Evolutionary conservation across 2,888 invertebrate genomes (phyloP), one percentile per base, ranked within the genome.

Genomic region (Mycalesis mineus): DNA sequence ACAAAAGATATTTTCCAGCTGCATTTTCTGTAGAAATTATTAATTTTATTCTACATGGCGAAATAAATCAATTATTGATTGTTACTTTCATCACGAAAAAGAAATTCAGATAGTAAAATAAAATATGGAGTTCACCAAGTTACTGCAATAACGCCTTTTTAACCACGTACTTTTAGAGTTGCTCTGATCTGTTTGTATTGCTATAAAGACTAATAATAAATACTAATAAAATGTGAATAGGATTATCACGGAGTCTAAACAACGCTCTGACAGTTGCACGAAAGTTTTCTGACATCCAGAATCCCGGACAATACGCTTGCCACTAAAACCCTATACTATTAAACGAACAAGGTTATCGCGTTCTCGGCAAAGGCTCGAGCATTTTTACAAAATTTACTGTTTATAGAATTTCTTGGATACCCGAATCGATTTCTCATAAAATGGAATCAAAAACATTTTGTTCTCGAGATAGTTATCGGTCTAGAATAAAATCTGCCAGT

Each of bases 271-370:
- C 75, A 78, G 77, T 81, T 77, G 74, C 69, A 77, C 74, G 78
- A 79, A 82, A 80, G 77, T 80, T 76, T 65, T 45, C 66, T 73
- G 77, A 77, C 77, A 76, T 67, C 66, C 69, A 69, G 69, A 78
- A 82, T 79, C 78, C 79, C 66, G 65, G 61, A 61, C 70, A 65
- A 75, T 76, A 73, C 71, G 68, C 22, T 52, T 42, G n/a, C 52
- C 17, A 42, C 52, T 33, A 52, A 52, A 52, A 33, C 52, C 51
- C 9, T 57, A 51, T 57, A 44, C 51, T 45, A 56, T 57, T 47
- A 57, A 17, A 52, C 52, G 52, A 52, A 52, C 33, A 42, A 52
- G 52, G 33, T 33, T 52, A 52, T 52, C 15, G 33, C 17, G 42
- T 31, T 41, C 13, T 28, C 40, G 41, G 37, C 9, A 51, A 31